These are phyloP conservation scores for Scyliorhinus canicula DNA, from an alignment of 2,797 vertebrate species.

Conservation along the genomic window DNA sequence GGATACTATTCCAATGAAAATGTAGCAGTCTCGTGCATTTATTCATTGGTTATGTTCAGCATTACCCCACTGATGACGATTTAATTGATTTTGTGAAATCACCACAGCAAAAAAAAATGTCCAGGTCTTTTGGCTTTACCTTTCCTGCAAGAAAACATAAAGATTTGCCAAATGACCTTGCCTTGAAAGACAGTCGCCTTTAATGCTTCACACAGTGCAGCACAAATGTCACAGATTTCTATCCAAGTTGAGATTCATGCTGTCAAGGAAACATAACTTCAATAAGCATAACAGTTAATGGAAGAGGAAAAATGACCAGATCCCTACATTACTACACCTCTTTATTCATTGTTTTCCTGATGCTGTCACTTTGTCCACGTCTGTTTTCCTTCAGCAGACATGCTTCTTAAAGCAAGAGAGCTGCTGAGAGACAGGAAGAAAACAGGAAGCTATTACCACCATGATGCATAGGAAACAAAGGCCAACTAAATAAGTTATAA, in stretches of 20 bases:
- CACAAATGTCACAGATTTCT: too few relatives aligned
- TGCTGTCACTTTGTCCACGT: constrained; percentile 2
- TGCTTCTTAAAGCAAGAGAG: constrained; percentile 19
- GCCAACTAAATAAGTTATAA: constrained; percentile 55
- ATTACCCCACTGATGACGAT: too few relatives aligned
- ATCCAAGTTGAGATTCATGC: not conserved
- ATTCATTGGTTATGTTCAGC: too few relatives aligned
- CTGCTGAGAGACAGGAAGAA: constrained; percentile 43
- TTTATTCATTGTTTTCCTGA: constrained; percentile 30
- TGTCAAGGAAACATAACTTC: not conserved
- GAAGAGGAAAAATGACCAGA: not conserved
- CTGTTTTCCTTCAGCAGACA: constrained; percentile 15
- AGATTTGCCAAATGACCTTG: not conserved
- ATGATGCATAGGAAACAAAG: constrained; percentile 55
- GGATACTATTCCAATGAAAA: too few relatives aligned
- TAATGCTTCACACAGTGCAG: not conserved
- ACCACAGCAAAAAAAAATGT: not conserved
- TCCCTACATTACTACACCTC: not conserved
- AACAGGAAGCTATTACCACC: constrained; percentile 58
- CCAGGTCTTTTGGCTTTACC: not conserved
- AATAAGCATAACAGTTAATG: not conserved
- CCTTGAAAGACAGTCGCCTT: not conserved
- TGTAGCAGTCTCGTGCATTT: too few relatives aligned
- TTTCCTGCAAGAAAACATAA: not conserved
- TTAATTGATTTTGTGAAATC: not conserved